A percentile compares a stretch with the other conserved stretches of the same genome.
phyloP scores from a whole-genome alignment of 1,140 invertebrate species.

The Laupala kohalensis region DNA sequence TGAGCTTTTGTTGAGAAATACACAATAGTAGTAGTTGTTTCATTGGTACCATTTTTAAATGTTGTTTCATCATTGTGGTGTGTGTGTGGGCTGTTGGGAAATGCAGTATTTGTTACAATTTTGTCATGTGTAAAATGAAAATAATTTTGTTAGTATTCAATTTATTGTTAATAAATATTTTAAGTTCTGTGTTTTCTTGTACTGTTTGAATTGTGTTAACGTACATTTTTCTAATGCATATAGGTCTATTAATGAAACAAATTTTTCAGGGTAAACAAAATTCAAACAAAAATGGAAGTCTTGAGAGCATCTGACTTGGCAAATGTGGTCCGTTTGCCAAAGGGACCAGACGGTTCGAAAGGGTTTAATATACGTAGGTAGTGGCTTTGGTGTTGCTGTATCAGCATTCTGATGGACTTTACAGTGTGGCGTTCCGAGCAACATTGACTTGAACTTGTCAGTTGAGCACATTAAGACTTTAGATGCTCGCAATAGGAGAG shows the following conservation, averaged over 20 bases:
- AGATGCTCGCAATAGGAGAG: neutral
- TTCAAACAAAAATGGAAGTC: conserved; percentile 17
- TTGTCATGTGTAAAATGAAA: neutral
- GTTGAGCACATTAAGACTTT: too few species aligned
- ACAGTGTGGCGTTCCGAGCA: neutral
- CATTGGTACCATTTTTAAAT: too few species aligned
- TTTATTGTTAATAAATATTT: neutral
- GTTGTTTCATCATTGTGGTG: neutral
- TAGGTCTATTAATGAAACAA: neutral
- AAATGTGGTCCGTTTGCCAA: conserved; percentile 37
- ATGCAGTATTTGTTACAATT: neutral
- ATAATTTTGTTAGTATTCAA: neutral
- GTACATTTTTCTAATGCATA: neutral
- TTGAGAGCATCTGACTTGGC: conserved; percentile 14
- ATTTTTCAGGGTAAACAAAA: conserved; percentile 16
- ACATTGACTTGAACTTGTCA: neutral
- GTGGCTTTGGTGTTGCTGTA: conserved; percentile 20
- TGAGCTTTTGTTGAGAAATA: too few species aligned
- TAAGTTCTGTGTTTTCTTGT: neutral
- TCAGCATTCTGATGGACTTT: neutral
- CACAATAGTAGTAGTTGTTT: too few species aligned
- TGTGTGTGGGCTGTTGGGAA: neutral
- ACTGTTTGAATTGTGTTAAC: neutral
- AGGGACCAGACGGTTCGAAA: conserved; percentile 40
- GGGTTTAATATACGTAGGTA: conserved; percentile 44